These are phyloP conservation scores for Thera britannica DNA, from an alignment of 2,888 invertebrate species.

Conservation along the genomic window DNA sequence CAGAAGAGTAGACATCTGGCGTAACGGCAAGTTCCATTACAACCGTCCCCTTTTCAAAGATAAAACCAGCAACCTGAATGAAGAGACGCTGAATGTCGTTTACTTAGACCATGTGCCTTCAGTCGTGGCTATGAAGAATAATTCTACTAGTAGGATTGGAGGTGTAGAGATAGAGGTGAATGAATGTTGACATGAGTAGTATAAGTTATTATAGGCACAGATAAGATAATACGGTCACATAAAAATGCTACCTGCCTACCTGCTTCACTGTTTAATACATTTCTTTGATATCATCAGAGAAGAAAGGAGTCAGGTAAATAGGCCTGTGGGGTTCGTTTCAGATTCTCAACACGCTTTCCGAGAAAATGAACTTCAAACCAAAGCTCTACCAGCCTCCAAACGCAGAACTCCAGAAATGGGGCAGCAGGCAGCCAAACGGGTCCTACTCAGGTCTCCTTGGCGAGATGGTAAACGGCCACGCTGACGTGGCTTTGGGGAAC, in stretches of 20 bases:
- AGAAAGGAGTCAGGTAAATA: neutral
- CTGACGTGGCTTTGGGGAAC: slow-evolving; percentile 91
- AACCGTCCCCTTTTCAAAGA: slow-evolving; percentile 80
- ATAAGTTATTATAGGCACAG: neutral
- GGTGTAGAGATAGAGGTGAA: slow-evolving; percentile 89
- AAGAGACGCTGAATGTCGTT: slow-evolving; percentile 85
- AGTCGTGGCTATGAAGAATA: slow-evolving; percentile 74
- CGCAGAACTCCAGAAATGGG: slow-evolving; percentile 88
- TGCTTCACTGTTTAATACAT: no score
- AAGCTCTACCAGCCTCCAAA: slow-evolving; percentile 87
- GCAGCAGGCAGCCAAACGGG: slow-evolving; percentile 85
- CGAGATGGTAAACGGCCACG: slow-evolving; percentile 88
- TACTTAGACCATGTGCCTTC: slow-evolving; percentile 89
- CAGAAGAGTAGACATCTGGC: slow-evolving; percentile 88
- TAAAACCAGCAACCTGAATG: slow-evolving; percentile 85
- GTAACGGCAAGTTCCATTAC: slow-evolving; percentile 84
- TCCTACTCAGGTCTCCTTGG: slow-evolving; percentile 89
- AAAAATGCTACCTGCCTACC: no score
- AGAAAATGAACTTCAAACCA: slow-evolving; percentile 89
- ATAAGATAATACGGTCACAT: no score
- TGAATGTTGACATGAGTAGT: neutral
- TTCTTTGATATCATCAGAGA: no score
- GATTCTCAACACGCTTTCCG: slow-evolving; percentile 87
- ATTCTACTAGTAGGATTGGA: slow-evolving; percentile 69
- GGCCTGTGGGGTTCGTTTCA: slow-evolving; percentile 58